Evolutionary conservation across 2,888 invertebrate genomes (phyloP), one percentile per base, ranked within the genome.

Genomic region (Eupeodes latifasciatus): DNA sequence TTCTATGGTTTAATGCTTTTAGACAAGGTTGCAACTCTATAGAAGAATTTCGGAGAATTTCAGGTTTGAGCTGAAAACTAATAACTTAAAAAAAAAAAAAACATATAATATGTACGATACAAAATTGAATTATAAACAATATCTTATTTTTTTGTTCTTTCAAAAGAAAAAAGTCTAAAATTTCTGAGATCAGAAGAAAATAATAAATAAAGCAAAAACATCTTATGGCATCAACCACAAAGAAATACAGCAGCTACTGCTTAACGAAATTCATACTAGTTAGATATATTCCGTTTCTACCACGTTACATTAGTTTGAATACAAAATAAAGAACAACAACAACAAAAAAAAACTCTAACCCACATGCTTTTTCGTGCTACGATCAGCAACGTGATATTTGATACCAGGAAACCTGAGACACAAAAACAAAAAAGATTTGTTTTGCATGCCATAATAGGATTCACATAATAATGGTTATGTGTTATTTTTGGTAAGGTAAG

Each of bases 371-470:
- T 49, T 57, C 47, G 27, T 62, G 7, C 40, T 44, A 19, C 27
- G 53, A 74, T 67, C 77, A 36, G 27, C 2, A 27, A 27, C 27
- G 77, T 74, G 49, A 69, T 75, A 69, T 59, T 51, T 47, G 59
- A 75, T 71, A 79, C 71, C 64, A 75, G 57, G 82, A 86, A 82
- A 86, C 53, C 19, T 16, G 82, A 85, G 67, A 71, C 66, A 27
- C 61, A 4, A 55, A 36, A 53, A 55, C 53, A 53, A 53, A 53
- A 66, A 66, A 49, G 27, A 49, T 2, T 27, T 7, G 14, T 27
- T 4, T 9, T 49, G 14, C 10, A 66, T 7, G 40, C 49, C 51
- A 51, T 67, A 67, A 34, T 34, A 67, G 49, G 34, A 67, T 51
- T 51, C 66, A 51, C 34, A 66, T 49, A 66, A 66, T 14, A 14